Evolutionary conservation across 2,888 invertebrate genomes (phyloP), one percentile per base, ranked within the genome.

Genomic region (Spatulosminthurus flaviceps): DNA sequence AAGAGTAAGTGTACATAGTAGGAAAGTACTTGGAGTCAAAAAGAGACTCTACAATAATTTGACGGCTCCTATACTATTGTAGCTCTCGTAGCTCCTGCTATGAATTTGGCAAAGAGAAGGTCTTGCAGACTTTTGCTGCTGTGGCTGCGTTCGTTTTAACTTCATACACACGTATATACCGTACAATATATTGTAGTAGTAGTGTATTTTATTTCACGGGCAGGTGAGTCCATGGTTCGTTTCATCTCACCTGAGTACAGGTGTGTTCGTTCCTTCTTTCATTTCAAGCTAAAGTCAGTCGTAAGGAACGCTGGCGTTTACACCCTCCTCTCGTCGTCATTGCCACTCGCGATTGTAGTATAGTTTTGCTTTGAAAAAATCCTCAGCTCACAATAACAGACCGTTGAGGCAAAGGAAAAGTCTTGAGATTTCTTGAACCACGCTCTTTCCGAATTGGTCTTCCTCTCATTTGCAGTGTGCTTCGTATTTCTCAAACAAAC

Each of bases 251-350:
- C 75, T 80, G 77, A 75, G 72, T 79, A 81, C 79, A 80, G 78
- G 79, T 81, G 80, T 77, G 80, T 78, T 82, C 43, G 13, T 43
- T 74, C 60, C 61, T 80, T 81, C 80, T 78, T 82, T 84, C 84
- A 82, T 83, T 83, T 83, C 82, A 83, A 83, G 82, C 83, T 82
- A 84, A 83, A 84, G 80, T 81, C 85, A 85, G 80, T 83, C 76
- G 81, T 75, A 80, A 84, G 84, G 85, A 85, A 85, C 85, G 84
- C 80, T 83, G 79, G 69, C 79, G 82, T 82, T 81, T 81, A 79
- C 83, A 83, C 83, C 84, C 83, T 82, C 75, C 64, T 71, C 61
- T 29, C n/a, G n/a, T n/a, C n/a, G n/a, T 74, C 64, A 26, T 28
- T 61, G 21, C 16, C 29, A 26, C 29, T 29, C 64, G 22, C 24